A percentile compares a stretch with the other conserved stretches of the same genome.
Conservation (phyloP, 2,888 invertebrate species). For the Metacarcinus magister region DNA sequence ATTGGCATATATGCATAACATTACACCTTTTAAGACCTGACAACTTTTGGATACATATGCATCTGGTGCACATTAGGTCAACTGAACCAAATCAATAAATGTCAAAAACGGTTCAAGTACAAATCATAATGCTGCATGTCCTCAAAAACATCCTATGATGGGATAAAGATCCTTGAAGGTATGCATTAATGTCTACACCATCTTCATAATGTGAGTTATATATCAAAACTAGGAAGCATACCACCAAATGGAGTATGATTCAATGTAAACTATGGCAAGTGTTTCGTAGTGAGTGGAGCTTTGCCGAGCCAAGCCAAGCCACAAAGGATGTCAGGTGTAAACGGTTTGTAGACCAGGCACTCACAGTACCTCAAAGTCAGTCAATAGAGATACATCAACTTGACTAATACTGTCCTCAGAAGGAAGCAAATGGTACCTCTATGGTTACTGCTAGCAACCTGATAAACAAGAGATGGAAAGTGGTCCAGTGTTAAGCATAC, state of each 20-base stretch:
- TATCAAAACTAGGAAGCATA: background rate
- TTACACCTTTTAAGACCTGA: background rate
- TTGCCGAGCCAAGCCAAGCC: background rate
- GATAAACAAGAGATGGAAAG: constrained; percentile 6
- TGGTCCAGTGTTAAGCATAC: background rate
- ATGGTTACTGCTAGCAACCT: constrained; percentile 50
- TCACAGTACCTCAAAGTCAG: background rate
- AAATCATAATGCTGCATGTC: background rate
- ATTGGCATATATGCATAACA: background rate
- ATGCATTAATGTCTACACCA: background rate
- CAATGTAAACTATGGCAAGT: background rate
- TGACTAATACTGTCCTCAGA: constrained; percentile 1
- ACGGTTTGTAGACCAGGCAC: background rate
- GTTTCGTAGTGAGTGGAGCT: background rate
- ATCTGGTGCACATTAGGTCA: background rate
- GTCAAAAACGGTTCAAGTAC: background rate
- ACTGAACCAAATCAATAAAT: background rate
- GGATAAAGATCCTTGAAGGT: background rate
- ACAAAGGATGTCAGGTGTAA: background rate
- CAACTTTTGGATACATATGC: background rate
- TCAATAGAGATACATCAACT: constrained; percentile 43
- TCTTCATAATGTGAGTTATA: background rate
- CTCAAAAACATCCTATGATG: background rate
- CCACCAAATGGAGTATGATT: background rate
- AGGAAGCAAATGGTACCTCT: constrained; percentile 32